Evolutionary conservation across 2,888 invertebrate genomes (phyloP).

Genomic region (Clusia tigrina): DNA sequence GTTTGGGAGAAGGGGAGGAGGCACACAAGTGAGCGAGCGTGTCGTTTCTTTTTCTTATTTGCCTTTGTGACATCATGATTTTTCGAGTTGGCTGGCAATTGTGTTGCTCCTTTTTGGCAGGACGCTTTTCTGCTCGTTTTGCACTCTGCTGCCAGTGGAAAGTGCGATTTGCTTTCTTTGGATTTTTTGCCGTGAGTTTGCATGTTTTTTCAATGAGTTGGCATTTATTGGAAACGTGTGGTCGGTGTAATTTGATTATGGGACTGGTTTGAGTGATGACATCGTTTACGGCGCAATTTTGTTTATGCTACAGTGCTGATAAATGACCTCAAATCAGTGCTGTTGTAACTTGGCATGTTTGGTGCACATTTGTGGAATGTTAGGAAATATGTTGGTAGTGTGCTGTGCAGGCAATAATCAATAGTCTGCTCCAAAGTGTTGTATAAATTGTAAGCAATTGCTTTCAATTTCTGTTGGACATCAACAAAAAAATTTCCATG

Average conservation of each 20-base stretch:
- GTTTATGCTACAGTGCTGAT: background rate
- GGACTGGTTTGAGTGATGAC: background rate
- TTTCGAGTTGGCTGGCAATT: background rate
- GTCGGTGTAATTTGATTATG: background rate
- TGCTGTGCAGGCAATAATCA: too few species aligned
- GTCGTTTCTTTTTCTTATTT: conserved; percentile 5
- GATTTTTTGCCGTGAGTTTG: background rate
- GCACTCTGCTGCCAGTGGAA: background rate
- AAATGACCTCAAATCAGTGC: background rate
- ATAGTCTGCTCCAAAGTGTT: too few species aligned
- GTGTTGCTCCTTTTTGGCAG: background rate
- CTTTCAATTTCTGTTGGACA: too few species aligned
- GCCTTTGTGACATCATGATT: background rate
- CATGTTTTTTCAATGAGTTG: conserved; percentile 1
- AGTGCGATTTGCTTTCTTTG: conserved; percentile 1
- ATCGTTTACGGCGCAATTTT: background rate
- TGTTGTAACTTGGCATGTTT: background rate
- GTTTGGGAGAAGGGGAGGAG: background rate
- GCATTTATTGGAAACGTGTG: background rate
- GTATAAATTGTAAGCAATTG: too few species aligned
- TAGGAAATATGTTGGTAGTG: too few species aligned
- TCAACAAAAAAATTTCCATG: too few species aligned
- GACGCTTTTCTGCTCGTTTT: background rate
- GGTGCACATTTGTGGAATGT: too few species aligned
- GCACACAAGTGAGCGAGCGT: background rate